Base-by-base conservation (phyloP, 1,140 invertebrate genomes). In the Drosophila virilis region DNA sequence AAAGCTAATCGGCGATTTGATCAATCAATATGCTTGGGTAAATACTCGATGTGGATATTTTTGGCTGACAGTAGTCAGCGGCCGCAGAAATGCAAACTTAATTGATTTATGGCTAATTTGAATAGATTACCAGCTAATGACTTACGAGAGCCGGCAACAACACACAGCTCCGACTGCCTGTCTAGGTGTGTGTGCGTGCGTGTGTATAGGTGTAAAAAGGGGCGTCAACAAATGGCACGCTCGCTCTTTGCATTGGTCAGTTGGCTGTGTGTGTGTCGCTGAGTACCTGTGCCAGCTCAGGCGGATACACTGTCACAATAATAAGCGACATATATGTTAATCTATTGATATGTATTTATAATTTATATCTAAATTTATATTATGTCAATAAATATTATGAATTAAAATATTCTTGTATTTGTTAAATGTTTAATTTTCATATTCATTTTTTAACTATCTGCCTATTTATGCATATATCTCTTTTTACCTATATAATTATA, bases 41-140 rank as follows among this genome's bases (percentile, higher is more conserved):
- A 68, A 43, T 45, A 77, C 38, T 42, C 12, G 40, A 57, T 50
- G 55, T 46, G 50, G 33, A 67, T 70, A 78, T 50, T 60, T 83
- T 70, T 50, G 17, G 42, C 48, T 55, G 68, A 68, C 69, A 66
- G 65, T 71, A 70, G 71, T 86, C 74, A 65, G 52, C 64, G 62
- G 35, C 48, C 51, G 33, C 13, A 28, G 15, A 40, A 28, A 50
- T 65, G 50, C 52, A 32, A 64, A 74, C 38, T 73, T 82, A 83
- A 88, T 83, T 86, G 83, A 86, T 83, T 88, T 86, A 77, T 83
- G 73, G 84, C 79, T 88, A 79, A 86, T 79, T 88, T 88, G 76
- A 77, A 83, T 83, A 88, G 72, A 86, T 86, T 88, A 79, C 69
- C 75, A 77, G 69, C 69, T 86, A 75, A 82, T 82, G 82, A 77